Conservation (phyloP, 1,140 invertebrate genomes). For the Drosophila virilis region DNA sequence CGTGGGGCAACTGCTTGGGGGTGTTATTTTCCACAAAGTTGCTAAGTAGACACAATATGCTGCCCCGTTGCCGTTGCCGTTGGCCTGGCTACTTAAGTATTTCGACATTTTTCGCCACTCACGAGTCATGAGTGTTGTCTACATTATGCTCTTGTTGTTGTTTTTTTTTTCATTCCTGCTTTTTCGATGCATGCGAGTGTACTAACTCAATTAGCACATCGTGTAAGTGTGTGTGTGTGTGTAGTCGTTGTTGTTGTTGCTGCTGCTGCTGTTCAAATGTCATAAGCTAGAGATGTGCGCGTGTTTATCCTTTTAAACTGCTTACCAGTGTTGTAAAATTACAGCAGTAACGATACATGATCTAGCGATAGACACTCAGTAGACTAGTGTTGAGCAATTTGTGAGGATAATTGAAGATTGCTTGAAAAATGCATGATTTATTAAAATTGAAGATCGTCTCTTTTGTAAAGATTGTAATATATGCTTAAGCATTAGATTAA, state of each 20-base stretch:
- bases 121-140: constrained; percentile 33
- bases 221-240: constrained; percentile 51
- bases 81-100: constrained; percentile 30
- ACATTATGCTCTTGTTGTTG: constrained; percentile 1
- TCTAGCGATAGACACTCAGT: no score
- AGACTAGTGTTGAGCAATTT: no score
- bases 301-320: neutral
- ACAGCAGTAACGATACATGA: neutral
- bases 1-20: constrained; percentile 5
- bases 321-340: neutral
- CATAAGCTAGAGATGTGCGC: constrained; percentile 12
- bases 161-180: constrained; percentile 6
- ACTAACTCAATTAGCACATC: constrained; percentile 80
- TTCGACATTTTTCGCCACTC: constrained; percentile 46
- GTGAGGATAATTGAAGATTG: no score
- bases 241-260: constrained; percentile 2
- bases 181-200: constrained; percentile 37
- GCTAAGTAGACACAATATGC: constrained; percentile 77
- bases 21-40: constrained; percentile 72
- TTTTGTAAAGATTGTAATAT: no score
- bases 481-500: no score
- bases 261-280: constrained; percentile 13
- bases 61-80: constrained; percentile 19
- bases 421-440: no score
- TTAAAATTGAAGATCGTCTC: no score